Conservation (phyloP, 35 echinoderm and acorn worm genomes). For the Apostichopus japonicus region DNA sequence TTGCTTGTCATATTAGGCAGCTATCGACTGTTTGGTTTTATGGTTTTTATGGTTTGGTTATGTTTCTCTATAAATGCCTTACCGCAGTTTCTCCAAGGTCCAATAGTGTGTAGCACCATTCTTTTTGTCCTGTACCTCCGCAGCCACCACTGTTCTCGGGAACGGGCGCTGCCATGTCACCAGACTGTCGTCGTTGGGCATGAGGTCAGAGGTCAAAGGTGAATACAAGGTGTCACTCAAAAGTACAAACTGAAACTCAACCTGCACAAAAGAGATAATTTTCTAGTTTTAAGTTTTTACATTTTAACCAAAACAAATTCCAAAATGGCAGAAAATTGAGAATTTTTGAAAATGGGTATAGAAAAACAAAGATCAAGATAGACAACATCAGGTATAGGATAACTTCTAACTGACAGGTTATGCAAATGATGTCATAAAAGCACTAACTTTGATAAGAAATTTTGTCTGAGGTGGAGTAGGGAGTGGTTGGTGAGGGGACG, state of each 20-base stretch:
- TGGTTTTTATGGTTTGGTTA: neutral
- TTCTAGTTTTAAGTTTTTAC: too few species aligned
- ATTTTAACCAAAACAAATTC: too few species aligned
- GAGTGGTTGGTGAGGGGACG: too few species aligned
- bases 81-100: slow-evolving; percentile 96
- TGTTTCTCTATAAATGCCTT: neutral
- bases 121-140: slow-evolving; percentile 92
- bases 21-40: neutral
- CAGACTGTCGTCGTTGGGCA: slow-evolving; percentile 73
- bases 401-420: too few species aligned
- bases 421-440: too few species aligned
- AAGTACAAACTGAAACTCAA: slow-evolving; percentile 98
- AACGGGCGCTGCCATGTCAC: slow-evolving; percentile 80
- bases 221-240: slow-evolving; percentile 97
- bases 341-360: too few species aligned
- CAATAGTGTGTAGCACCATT: slow-evolving; percentile 97
- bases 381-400: too few species aligned
- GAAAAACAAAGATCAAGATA: too few species aligned
- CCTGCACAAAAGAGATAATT: slow-evolving; percentile 35
- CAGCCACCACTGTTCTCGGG: slow-evolving; percentile 86
- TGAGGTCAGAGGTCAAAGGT: slow-evolving; percentile 84
- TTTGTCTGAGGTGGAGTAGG: too few species aligned
- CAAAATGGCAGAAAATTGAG: too few species aligned
- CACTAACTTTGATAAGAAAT: too few species aligned
- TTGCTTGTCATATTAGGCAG: too few species aligned